Conservation (phyloP, 2,113 vertebrate genomes). For the Hypomesus transpacificus region DNA sequence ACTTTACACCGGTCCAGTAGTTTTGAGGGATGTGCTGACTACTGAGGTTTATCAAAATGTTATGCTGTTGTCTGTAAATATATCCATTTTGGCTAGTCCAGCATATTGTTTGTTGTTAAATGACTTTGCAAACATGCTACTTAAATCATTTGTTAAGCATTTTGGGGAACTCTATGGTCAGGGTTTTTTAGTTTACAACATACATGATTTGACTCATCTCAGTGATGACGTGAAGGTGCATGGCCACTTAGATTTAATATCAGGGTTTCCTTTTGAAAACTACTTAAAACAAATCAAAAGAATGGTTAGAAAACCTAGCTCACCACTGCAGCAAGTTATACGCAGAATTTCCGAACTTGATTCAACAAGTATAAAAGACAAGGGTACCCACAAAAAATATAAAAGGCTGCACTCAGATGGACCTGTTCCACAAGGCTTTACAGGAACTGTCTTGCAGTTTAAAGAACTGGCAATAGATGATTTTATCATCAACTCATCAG, state of each 20-base stretch:
- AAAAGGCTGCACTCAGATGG: no score
- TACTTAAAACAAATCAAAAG: background rate
- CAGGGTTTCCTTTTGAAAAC: background rate
- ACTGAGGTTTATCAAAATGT: constrained; percentile 22
- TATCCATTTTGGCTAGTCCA: constrained; percentile 20
- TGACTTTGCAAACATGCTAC: no score
- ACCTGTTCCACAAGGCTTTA: background rate
- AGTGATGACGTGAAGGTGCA: background rate
- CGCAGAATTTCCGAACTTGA: background rate
- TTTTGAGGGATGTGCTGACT: constrained; percentile 21
- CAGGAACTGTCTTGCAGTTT: background rate
- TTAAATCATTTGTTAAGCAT: no score
- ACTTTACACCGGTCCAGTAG: constrained; percentile 28
- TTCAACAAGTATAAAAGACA: background rate
- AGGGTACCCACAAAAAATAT: background rate
- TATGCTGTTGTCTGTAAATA: constrained; percentile 29
- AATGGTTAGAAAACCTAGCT: background rate
- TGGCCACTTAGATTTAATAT: background rate
- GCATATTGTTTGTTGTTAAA: background rate
- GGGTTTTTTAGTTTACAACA: background rate
- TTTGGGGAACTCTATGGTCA: background rate
- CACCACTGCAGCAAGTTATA: background rate
- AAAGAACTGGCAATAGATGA: background rate
- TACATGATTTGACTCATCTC: background rate
- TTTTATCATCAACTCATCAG: background rate